Percentiles rank a stretch among this genome's conserved stretches.
These are phyloP conservation scores for Isurus oxyrinchus DNA, from an alignment of 2,113 vertebrate species.

Conservation along the genomic window DNA sequence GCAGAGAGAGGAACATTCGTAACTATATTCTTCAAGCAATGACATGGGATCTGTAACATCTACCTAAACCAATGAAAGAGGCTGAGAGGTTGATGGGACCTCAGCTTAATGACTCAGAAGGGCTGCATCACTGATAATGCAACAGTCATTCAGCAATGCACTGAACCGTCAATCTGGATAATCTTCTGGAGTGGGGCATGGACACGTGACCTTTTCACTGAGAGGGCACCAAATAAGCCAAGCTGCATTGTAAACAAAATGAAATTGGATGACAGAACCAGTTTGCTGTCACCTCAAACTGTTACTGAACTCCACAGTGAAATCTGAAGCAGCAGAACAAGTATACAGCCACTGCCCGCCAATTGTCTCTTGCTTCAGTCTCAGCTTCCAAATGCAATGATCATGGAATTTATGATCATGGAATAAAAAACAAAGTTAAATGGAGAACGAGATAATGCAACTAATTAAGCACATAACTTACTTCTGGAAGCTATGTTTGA, in stretches of 20 bases:
- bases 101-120: neutral
- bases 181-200: neutral
- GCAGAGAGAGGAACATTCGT: neutral
- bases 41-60: neutral
- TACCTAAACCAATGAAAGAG: neutral
- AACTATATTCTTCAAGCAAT: neutral
- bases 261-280: neutral
- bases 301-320: neutral
- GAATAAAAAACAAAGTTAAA: neutral
- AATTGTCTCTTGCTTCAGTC: neutral
- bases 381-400: neutral
- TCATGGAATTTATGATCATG: neutral
- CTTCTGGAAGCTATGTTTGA: neutral
- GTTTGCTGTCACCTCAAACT: neutral
- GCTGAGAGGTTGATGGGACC: neutral
- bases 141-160: neutral
- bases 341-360: neutral
- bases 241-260: neutral
- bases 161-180: neutral
- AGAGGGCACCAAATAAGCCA: neutral
- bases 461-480: neutral
- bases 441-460: neutral
- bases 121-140: neutral
- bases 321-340: neutral
- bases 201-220: neutral